A percentile compares a stretch with the other conserved stretches of the same genome.
Evolutionary conservation across 2,797 vertebrate genomes (phyloP).

Genomic region (Pitangus sulphuratus): DNA sequence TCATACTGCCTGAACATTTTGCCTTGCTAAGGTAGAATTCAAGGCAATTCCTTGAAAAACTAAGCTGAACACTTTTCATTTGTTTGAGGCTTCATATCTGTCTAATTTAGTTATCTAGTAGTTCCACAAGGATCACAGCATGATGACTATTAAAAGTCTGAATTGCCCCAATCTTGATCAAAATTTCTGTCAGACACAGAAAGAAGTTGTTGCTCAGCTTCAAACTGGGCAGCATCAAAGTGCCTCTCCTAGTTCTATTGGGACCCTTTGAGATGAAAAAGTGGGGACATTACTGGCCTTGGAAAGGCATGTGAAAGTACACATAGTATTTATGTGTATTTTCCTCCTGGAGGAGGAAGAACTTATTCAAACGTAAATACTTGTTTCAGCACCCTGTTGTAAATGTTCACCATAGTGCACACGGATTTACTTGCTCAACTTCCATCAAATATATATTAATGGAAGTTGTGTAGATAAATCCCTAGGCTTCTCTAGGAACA

Average conservation of each 20-base stretch:
- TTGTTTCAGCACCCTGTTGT: constrained; percentile 19
- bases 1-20: neutral
- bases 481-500: constrained; percentile 3
- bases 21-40: neutral
- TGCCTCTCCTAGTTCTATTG: neutral
- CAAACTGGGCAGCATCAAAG: neutral
- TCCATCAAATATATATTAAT: constrained; percentile 40
- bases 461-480: neutral
- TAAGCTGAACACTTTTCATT: neutral
- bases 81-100: neutral
- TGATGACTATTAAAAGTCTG: neutral
- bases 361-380: neutral
- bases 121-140: neutral
- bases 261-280: neutral
- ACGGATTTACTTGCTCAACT: constrained; percentile 23
- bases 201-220: neutral
- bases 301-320: neutral
- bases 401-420: neutral
- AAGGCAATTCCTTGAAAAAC: neutral
- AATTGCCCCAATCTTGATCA: neutral
- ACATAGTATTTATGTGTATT: neutral
- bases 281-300: neutral
- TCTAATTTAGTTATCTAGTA: neutral
- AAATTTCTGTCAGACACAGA: neutral
- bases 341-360: neutral